Percentiles rank a stretch among this genome's conserved stretches.
These are phyloP conservation scores for Bryconaethiops microstoma DNA, from an alignment of 2,797 vertebrate species.

Conservation along the genomic window DNA sequence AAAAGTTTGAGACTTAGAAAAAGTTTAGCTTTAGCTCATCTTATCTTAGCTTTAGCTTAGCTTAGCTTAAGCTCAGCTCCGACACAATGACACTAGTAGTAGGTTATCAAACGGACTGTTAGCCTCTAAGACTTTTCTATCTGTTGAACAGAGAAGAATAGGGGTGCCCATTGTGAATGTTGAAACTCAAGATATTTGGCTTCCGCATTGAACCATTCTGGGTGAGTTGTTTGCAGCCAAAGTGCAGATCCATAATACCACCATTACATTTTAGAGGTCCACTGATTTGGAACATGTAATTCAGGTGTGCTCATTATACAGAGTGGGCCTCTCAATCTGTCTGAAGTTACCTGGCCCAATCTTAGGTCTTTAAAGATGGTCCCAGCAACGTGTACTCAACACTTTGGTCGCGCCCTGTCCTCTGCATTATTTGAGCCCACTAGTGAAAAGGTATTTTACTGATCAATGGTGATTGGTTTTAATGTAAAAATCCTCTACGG, in stretches of 20 bases:
- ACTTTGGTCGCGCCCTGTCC: not conserved
- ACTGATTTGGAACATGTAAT: too few relatives aligned
- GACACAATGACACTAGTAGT: too few relatives aligned
- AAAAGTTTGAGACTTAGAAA: too few relatives aligned
- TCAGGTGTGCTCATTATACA: not conserved
- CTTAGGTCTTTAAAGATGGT: not conserved
- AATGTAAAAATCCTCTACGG: too few relatives aligned
- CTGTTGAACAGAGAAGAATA: not conserved
- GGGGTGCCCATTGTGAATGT: conserved; percentile 2
- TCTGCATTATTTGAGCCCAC: conserved; percentile 3
- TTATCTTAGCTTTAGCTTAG: too few relatives aligned
- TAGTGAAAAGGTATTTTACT: too few relatives aligned
- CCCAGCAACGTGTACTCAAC: not conserved
- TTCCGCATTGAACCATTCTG: not conserved
- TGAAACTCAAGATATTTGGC: not conserved
- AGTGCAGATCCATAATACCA: not conserved
- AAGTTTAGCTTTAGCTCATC: too few relatives aligned
- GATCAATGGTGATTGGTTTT: too few relatives aligned
- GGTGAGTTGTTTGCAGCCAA: not conserved
- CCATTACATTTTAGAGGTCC: too few relatives aligned
- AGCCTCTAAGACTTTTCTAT: not conserved
- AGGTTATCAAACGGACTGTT: not conserved
- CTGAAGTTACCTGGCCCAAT: not conserved
- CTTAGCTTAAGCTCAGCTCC: too few relatives aligned
- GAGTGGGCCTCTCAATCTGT: conserved; percentile 15